Base-by-base conservation (phyloP, 2,888 invertebrate species). In the Drosophila longiperda region DNA sequence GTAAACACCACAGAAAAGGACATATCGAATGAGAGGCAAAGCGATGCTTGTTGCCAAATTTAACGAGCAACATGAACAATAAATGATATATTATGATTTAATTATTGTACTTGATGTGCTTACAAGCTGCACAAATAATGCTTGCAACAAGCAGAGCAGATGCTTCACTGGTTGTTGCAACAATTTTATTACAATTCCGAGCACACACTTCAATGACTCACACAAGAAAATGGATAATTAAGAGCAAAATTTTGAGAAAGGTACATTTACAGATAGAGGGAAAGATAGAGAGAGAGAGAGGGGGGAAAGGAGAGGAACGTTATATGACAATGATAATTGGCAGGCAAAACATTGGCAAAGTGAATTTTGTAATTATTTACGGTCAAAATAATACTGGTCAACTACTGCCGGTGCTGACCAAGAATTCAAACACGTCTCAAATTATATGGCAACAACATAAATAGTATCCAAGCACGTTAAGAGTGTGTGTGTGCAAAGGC, bases 311-410 rank as follows among this genome's bases (percentile, higher is more conserved):
- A 5, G n/a, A n/a, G n/a, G n/a, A 34, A n/a, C 48, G 7, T 60
- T 36, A 53, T 60, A 17, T 38, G 55, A 55, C 36, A 68, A 55
- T 33, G 40, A 55, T 40, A 62, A 55, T 61, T 54, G 70, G 20
- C 23, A 61, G 50, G 29, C 33, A 53, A 69, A 42, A 80, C 57
- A 81, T 66, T 80, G 60, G 80, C 55, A 54, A 49, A 71, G 53
- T 69, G 55, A 45, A 72, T 73, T 75, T 84, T 61, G 73, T 79
- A 73, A 79, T 78, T 83, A 83, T 84, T 81, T 84, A 78, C 71
- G 70, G 59, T 40, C 66, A 49, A 69, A 67, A 55, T 55, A 57
- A 59, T 38, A 33, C 23, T 29, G 50, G 8, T 36, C 54, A 32
- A 54, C 58, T 73, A 76, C 86, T 82, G 86, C 66, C 70, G 61